These are phyloP conservation scores for Tetranychus piercei DNA, from an alignment of 2,888 invertebrate genomes.

Conservation along the genomic window DNA sequence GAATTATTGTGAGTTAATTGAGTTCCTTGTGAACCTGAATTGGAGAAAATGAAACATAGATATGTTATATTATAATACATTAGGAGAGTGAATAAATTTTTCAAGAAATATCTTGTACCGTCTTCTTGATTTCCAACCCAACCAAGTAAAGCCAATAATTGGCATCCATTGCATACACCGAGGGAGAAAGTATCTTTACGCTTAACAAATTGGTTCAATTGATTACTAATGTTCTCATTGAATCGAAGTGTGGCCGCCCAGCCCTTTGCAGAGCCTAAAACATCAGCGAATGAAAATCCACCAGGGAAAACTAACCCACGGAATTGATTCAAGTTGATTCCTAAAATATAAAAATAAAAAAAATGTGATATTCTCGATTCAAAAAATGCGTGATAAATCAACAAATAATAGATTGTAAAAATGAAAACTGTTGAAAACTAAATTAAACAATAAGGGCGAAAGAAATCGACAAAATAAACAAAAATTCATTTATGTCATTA, in stretches of 20 bases:
- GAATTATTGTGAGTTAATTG: slow-evolving; percentile 67
- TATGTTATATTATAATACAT: neutral
- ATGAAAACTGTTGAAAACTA: neutral
- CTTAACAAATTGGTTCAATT: slow-evolving; percentile 55
- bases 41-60: neutral
- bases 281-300: slow-evolving; percentile 98
- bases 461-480: no score
- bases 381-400: neutral
- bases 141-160: slow-evolving; percentile 77
- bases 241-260: slow-evolving; percentile 86
- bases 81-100: neutral
- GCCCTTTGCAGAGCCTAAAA: slow-evolving; percentile 75
- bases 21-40: slow-evolving; percentile 32
- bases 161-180: slow-evolving; percentile 97
- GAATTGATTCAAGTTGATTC: slow-evolving; percentile 48
- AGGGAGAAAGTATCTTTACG: slow-evolving; percentile 67
- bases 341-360: neutral
- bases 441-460: no score
- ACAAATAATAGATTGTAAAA: neutral
- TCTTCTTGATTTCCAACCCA: slow-evolving; percentile 47
- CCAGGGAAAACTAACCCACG: slow-evolving; percentile 83
- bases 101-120: slow-evolving; percentile 10
- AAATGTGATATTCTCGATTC: neutral
- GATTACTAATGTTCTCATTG: slow-evolving; percentile 50
- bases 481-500: no score